These are phyloP conservation scores for Anisognathus igniventris DNA, from an alignment of 2,797 vertebrate genomes.

Conservation along the genomic window DNA sequence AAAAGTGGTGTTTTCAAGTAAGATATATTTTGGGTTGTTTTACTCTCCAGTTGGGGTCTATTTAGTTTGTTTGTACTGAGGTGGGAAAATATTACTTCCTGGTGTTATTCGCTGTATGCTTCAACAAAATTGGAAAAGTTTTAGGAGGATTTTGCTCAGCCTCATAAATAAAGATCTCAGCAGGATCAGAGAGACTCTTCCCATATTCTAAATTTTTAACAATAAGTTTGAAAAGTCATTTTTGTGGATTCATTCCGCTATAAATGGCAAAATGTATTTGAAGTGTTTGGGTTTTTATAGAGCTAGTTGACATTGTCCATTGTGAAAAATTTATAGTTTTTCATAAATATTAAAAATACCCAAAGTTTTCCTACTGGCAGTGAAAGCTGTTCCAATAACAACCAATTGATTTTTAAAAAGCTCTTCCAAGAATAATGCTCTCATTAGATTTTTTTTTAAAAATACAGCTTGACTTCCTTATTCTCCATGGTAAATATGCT, in stretches of 20 bases:
- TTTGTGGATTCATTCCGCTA: neutral
- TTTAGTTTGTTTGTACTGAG: neutral
- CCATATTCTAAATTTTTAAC: neutral
- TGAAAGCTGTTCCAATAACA: neutral
- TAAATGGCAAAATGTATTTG: neutral
- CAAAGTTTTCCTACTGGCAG: neutral
- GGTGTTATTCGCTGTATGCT: neutral
- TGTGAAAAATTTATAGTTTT: neutral
- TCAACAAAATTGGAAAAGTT: neutral
- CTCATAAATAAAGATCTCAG: neutral
- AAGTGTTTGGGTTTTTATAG: neutral
- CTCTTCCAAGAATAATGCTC: neutral
- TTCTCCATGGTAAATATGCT: neutral
- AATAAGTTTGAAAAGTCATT: neutral
- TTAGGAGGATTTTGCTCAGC: neutral
- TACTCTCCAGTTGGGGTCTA: neutral
- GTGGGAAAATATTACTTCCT: neutral
- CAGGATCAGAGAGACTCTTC: neutral
- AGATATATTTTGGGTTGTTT: neutral
- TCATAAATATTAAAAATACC: constrained; percentile 15
- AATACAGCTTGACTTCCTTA: neutral
- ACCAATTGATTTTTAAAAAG: neutral
- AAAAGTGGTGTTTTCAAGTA: neutral
- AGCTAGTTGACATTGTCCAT: neutral
- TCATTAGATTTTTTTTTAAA: neutral